Base-by-base conservation (phyloP, 2,888 invertebrate species). In the Lepidochitona cinerea region DNA sequence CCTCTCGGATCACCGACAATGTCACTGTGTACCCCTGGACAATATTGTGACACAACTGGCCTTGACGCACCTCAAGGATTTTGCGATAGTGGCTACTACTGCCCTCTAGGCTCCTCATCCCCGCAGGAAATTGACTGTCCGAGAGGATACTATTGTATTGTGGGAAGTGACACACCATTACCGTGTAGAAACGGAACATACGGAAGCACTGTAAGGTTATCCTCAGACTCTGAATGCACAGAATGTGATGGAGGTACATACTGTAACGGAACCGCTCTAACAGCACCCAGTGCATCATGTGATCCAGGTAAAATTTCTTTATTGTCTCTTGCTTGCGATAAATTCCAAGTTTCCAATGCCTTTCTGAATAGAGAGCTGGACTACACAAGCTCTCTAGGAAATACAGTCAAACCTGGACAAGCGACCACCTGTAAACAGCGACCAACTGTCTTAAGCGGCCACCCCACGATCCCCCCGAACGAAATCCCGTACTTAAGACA, bases 171-270 rank as follows among this genome's bases (percentile, higher is more conserved):
- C 35, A 67, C 81, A 0, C 88, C 88, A 7, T 73, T 78, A 29
- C 80, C 85, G 6, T 89, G 89, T 74, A 75, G 85, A 9, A 89
- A 89, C 68, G 89, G 89, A 29, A 89, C 88, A 1, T 89, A 87
- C 70, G 85, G 84, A 14, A 81, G 84, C 0, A 74, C 75, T 0
- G 72, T 71, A 33, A 70, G 75, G 1, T 73, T 85, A 35, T 75
- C 72, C 32, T 73, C 79, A 0, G 78, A 81, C 35, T 69, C 71
- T 29, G 83, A 87, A 66, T 88, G 88, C 66, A 80, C 74, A 5
- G 77, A 79, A 3, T 88, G 88, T 81, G 81, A 82, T 52, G 84
- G 82, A 7, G 88, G 88, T 0, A 84, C 26, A 68, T 88, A 85
- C 71, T 88, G 88, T 81, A 86, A 87, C 69, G 85, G 83, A 12